These are phyloP conservation scores for Melitaea cinxia DNA, from an alignment of 1,140 invertebrate species.

Conservation along the genomic window DNA sequence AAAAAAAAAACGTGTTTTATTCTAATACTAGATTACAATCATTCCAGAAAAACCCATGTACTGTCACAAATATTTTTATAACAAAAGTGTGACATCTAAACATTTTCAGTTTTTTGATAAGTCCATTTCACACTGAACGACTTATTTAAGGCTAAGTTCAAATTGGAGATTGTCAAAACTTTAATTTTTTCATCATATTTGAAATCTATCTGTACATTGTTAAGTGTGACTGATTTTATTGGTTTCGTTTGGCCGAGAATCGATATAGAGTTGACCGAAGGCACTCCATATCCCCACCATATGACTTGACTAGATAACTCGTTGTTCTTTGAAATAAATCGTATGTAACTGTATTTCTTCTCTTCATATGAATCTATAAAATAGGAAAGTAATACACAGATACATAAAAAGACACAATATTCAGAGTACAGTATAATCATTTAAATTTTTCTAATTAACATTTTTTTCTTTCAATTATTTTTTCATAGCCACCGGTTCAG, in stretches of 20 bases:
- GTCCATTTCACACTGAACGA: slow-evolving; percentile 65
- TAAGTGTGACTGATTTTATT: slow-evolving; percentile 57
- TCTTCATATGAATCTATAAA: slow-evolving; percentile 84
- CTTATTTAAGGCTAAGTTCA: slow-evolving; percentile 67
- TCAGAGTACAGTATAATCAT: no score
- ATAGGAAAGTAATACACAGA: slow-evolving; percentile 3
- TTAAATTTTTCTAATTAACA: no score
- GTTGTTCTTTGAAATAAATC: slow-evolving; percentile 80
- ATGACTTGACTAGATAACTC: slow-evolving; percentile 72
- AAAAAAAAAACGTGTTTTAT: no score
- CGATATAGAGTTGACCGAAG: slow-evolving; percentile 63
- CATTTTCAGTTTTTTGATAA: slow-evolving; percentile 20
- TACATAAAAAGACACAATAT: no score
- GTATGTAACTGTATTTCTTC: slow-evolving; percentile 83
- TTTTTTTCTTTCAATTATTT: no score
- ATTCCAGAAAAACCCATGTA: no score
- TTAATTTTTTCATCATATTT: slow-evolving; percentile 51
- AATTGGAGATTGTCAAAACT: slow-evolving; percentile 52
- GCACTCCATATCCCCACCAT: slow-evolving; percentile 81
- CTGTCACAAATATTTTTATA: no score
- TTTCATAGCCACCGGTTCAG: no score
- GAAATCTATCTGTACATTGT: slow-evolving; percentile 53
- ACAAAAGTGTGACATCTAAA: neutral
- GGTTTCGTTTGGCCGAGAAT: slow-evolving; percentile 52
- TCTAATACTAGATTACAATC: no score